Percentiles rank a stretch among this genome's conserved stretches.
These are phyloP conservation scores for Phoebastria nigripes DNA, from an alignment of 2,797 vertebrate genomes.

Conservation along the genomic window DNA sequence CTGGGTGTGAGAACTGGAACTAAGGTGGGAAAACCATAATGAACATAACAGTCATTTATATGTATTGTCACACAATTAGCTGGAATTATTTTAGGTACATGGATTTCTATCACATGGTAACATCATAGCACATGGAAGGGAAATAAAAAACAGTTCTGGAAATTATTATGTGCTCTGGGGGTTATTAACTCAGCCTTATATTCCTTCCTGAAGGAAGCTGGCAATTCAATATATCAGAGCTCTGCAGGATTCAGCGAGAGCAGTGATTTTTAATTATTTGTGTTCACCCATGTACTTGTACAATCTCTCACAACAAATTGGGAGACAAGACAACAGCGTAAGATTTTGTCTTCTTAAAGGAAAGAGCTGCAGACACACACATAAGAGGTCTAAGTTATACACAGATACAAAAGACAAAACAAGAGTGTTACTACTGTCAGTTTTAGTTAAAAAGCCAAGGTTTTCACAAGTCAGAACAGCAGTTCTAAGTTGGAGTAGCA, in stretches of 20 bases:
- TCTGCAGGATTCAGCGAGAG: neutral
- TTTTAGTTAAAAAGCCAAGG: neutral
- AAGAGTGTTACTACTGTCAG: neutral
- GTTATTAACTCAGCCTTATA: neutral
- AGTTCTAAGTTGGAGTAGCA: neutral
- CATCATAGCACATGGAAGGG: neutral
- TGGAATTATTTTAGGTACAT: neutral
- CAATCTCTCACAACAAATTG: neutral
- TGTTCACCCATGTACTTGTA: neutral
- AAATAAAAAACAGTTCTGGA: neutral
- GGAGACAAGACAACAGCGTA: neutral
- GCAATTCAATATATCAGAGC: neutral
- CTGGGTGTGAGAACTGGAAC: neutral
- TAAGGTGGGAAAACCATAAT: rapidly evolving
- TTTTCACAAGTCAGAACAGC: neutral
- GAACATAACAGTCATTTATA: too few species aligned
- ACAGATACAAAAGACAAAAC: neutral
- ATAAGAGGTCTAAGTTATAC: neutral
- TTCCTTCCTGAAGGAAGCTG: neutral
- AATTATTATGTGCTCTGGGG: neutral
- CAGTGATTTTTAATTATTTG: neutral
- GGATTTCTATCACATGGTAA: neutral
- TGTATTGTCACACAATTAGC: neutral
- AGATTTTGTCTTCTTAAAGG: neutral
- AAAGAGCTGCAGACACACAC: neutral